Conservation (phyloP, 1,140 invertebrate species). For the Drosophila kurseongensis region DNA sequence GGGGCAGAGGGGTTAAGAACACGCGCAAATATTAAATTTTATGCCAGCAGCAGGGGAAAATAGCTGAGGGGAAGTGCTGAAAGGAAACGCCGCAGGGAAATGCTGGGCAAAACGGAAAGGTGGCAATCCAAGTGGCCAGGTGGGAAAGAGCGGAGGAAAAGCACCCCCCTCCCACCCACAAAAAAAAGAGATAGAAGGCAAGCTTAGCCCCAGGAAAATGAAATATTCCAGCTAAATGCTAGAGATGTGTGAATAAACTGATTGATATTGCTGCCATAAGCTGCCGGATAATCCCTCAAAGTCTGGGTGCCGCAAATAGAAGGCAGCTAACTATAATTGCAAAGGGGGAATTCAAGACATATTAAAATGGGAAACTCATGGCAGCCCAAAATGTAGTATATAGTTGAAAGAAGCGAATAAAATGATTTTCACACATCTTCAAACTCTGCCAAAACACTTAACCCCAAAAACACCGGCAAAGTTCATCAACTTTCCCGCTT, state of each 20-base stretch:
- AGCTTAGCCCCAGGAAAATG: slow-evolving; percentile 11
- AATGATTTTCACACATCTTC: slow-evolving; percentile 36
- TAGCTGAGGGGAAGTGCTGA: slow-evolving; percentile 23
- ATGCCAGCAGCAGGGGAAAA: slow-evolving; percentile 50
- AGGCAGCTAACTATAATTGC: slow-evolving; percentile 13
- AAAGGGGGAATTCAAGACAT: not conserved
- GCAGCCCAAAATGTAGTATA: no score
- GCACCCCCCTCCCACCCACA: no score
- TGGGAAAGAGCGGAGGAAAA: not conserved
- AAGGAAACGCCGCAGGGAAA: slow-evolving; percentile 33
- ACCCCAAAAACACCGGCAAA: slow-evolving; percentile 34
- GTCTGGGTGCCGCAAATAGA: not conserved
- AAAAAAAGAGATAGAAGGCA: slow-evolving; percentile 10
- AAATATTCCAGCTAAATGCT: slow-evolving; percentile 28
- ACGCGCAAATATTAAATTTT: slow-evolving; percentile 81
- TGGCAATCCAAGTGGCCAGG: slow-evolving; percentile 37
- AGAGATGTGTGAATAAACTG: slow-evolving; percentile 41
- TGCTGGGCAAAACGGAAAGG: slow-evolving; percentile 15
- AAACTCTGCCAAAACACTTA: slow-evolving; percentile 27
- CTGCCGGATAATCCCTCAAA: slow-evolving; percentile 40
- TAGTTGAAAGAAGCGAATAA: not conserved
- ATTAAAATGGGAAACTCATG: not conserved
- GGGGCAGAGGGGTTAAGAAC: slow-evolving; percentile 57
- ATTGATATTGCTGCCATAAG: slow-evolving; percentile 51
- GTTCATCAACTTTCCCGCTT: slow-evolving; percentile 36